Evolutionary conservation across 2,113 vertebrate genomes (phyloP), one percentile per base, ranked within the genome.

Genomic region (Planiliza haematocheilus): DNA sequence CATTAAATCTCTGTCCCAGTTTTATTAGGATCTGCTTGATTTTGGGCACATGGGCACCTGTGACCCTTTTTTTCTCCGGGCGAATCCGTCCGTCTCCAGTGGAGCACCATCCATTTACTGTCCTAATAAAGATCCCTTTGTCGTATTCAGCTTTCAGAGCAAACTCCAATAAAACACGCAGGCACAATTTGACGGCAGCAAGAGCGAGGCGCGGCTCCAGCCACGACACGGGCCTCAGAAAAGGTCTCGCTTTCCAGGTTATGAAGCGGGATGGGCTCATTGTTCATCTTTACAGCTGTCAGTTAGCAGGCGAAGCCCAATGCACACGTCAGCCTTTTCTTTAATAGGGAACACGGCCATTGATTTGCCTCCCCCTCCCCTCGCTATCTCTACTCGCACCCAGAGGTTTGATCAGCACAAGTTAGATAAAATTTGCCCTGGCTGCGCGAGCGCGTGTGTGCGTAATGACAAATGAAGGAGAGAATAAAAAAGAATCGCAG

Each of bases 231-330:
- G 49, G 72, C 61, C 61, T 58, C 17, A 60, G 42, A 64, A 82
- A 86, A 86, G 74, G 81, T 85, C 74, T 79, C 66, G 60, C 57
- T 65, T 65, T 62, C 48, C 43, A 59, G 74, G 80, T 88, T 87
- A 84, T 76, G 74, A 83, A 80, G 72, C 63, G 36, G 67, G 72
- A 84, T 62, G 38, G 74, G 68, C 86, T 81, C 86, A 88, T 90
- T 82, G 77, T 68, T 91, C 85, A 83, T 91, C 82, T 90, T 91
- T 88, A 88, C 81, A 89, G 82, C 72, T 87, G 90, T 91, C 91
- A 91, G 83, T 91, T 88, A 89, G 76, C 73, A 68, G 81, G 64
- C 9, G 5, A 21, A 68, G 75, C 69, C 60, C 51, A 16, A 34
- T 73, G 75, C 67, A 34, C 50, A 61, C 12, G 69, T 91, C 90